Conservation (phyloP, 2,113 vertebrate species). For the Actenoides hombroni region DNA sequence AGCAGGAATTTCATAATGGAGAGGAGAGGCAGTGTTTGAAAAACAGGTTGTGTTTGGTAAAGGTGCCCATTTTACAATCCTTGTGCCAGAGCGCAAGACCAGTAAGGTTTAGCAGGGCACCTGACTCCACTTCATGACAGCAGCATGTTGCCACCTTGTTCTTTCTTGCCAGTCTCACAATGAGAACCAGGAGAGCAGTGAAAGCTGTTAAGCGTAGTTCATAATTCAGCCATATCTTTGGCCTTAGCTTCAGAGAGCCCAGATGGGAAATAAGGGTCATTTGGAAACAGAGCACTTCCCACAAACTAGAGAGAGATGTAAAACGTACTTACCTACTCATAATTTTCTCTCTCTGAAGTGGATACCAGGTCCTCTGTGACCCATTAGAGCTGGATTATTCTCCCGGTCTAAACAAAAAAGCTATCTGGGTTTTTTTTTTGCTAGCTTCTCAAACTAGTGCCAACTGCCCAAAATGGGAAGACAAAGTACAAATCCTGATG, state of each 20-base stretch:
- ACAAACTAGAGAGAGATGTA: slow-evolving; percentile 27
- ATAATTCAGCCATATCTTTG: neutral
- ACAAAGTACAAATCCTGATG: slow-evolving; percentile 44
- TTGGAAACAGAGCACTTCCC: slow-evolving; percentile 35
- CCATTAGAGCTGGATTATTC: slow-evolving; percentile 39
- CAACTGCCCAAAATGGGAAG: slow-evolving; percentile 12
- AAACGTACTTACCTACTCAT: slow-evolving; percentile 40
- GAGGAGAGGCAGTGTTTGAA: neutral
- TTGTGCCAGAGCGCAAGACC: neutral
- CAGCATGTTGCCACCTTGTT: neutral
- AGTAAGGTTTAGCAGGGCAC: neutral
- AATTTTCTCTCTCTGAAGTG: slow-evolving; percentile 44
- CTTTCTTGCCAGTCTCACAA: neutral
- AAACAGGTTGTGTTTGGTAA: neutral
- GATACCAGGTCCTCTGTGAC: slow-evolving; percentile 32
- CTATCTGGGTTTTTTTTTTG: neutral
- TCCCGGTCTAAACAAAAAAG: slow-evolving; percentile 13
- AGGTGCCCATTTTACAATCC: neutral
- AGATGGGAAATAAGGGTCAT: slow-evolving; percentile 28
- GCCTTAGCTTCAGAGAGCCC: neutral
- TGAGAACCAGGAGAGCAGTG: neutral
- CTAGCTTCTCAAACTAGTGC: slow-evolving; percentile 12
- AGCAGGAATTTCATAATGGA: neutral
- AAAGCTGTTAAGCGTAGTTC: neutral
- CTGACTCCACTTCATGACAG: neutral